Evolutionary conservation across 92 coral and sea anemone species (phyloP).

Genomic region (Diadumene lineata): DNA sequence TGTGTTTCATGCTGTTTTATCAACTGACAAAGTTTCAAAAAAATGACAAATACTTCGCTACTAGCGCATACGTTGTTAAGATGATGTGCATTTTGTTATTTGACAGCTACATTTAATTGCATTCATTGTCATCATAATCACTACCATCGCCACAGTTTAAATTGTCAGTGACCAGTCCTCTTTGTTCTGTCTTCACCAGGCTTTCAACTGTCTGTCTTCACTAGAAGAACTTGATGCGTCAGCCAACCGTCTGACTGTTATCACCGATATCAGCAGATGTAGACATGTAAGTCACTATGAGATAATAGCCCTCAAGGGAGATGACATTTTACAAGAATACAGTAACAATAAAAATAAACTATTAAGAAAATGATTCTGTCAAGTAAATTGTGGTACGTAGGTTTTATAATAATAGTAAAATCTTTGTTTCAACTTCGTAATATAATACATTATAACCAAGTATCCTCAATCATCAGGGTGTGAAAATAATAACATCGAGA

Average conservation of each 20-base stretch:
- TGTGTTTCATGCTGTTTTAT: too few species aligned
- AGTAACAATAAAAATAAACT: background rate
- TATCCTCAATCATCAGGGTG: too few species aligned
- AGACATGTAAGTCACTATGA: constrained; percentile 64
- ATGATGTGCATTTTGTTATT: too few species aligned
- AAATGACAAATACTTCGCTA: too few species aligned
- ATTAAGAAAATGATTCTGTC: background rate
- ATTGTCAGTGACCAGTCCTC: background rate
- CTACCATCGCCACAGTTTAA: background rate
- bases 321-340: too few species aligned
- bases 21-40: too few species aligned
- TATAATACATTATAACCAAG: too few species aligned
- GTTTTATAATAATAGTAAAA: too few species aligned
- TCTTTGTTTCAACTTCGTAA: too few species aligned
- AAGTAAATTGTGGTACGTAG: too few species aligned
- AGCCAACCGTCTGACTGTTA: constrained; percentile 59
- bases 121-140: background rate
- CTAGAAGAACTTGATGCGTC: constrained; percentile 93
- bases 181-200: constrained; percentile 36
- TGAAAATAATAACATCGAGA: too few species aligned
- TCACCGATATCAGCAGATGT: constrained; percentile 90
- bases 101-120: background rate
- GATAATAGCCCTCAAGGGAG: background rate
- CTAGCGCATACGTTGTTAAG: too few species aligned
- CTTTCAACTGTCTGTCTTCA: constrained; percentile 75